Conservation (phyloP, 2,888 invertebrate species). For the Hypena proboscidalis region DNA sequence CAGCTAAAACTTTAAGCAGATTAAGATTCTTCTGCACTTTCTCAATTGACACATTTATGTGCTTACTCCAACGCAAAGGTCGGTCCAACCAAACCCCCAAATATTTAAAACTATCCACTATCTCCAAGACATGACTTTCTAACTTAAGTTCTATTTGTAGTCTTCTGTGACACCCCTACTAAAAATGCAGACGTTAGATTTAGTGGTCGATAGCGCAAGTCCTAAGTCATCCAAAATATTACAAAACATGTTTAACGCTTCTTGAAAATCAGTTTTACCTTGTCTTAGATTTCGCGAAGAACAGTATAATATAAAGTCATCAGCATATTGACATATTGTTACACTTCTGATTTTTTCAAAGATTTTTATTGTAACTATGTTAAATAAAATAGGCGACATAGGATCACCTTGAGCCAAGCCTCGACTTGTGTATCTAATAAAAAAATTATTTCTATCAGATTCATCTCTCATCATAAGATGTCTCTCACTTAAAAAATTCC, state of each 20-base stretch:
- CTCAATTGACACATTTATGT: background rate
- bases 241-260: too few relatives aligned
- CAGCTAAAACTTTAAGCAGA: background rate
- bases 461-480: background rate
- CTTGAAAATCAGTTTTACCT: background rate
- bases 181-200: background rate
- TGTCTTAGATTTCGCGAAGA: background rate
- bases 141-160: background rate
- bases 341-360: background rate
- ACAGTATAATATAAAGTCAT: background rate
- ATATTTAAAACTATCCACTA: conserved; percentile 6
- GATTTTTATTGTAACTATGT: background rate
- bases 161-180: background rate
- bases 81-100: conserved; percentile 2
- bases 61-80: background rate
- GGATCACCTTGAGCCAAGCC: background rate
- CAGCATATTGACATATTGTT: background rate
- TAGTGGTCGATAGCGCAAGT: background rate
- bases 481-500: background rate
- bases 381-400: background rate
- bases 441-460: background rate
- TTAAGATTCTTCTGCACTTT: background rate
- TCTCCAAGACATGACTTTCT: background rate
- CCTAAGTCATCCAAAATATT: too few relatives aligned
- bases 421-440: background rate